Conservation (phyloP, 1,140 invertebrate genomes). For the Drosophila neocordata region DNA sequence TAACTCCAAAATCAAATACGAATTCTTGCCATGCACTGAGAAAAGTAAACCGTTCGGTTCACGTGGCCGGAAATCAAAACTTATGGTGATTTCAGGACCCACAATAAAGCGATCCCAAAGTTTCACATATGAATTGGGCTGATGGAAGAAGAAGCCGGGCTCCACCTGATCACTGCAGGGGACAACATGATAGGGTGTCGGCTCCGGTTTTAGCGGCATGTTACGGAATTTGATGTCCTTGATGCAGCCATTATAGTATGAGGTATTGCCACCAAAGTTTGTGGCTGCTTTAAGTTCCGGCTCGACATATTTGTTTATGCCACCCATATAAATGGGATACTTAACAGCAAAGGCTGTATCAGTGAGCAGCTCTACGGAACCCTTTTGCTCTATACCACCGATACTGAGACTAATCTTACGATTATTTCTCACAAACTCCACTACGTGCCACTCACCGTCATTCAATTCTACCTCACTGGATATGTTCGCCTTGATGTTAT, state of each 20-base stretch:
- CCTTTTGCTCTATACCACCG: conserved; percentile 83
- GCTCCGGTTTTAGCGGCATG: conserved; percentile 85
- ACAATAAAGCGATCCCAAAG: conserved; percentile 89
- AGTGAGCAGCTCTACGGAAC: conserved; percentile 84
- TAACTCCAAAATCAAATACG: conserved; percentile 94
- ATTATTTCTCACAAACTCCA: conserved; percentile 85
- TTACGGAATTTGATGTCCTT: conserved; percentile 90
- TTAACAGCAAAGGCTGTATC: conserved; percentile 85
- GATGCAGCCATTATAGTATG: conserved; percentile 94
- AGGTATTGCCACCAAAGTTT: conserved; percentile 36
- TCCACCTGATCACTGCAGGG: conserved; percentile 93
- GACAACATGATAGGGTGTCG: conserved; percentile 85
- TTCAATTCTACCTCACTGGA: conserved; percentile 86
- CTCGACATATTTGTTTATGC: conserved; percentile 83
- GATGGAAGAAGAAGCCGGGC: conserved; percentile 94
- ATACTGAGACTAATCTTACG: conserved; percentile 86
- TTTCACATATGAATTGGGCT: conserved; percentile 83
- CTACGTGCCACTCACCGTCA: conserved; percentile 94
- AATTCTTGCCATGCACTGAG: conserved; percentile 90
- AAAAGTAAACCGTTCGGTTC: conserved; percentile 91
- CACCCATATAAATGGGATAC: conserved; percentile 92
- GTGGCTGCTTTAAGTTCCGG: conserved; percentile 47
- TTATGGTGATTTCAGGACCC: conserved; percentile 90
- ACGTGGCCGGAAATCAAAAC: conserved; percentile 94
- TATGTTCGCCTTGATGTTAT: conserved; percentile 87